phyloP scores from a whole-genome alignment of 1,140 invertebrate species.

The Tribolium madens region DNA sequence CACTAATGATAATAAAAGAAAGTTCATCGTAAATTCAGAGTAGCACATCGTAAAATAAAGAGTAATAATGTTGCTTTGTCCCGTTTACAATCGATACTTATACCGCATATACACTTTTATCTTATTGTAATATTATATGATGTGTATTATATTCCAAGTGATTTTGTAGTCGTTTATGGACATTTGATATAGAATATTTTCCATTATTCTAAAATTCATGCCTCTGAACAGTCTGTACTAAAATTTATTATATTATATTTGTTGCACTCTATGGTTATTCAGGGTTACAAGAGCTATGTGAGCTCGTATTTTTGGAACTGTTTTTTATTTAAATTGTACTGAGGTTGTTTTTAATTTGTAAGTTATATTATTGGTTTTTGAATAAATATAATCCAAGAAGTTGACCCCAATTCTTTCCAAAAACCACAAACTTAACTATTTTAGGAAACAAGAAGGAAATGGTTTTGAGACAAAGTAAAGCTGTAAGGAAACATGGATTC shows the following conservation, averaged over 20 bases:
- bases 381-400: constrained; percentile 54
- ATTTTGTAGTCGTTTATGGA: constrained; percentile 49
- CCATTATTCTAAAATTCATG: constrained; percentile 44
- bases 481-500: no score
- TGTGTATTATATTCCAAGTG: constrained; percentile 55
- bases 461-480: no score
- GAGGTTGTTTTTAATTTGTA: constrained; percentile 59
- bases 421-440: no score
- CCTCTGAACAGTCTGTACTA: constrained; percentile 46
- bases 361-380: constrained; percentile 59
- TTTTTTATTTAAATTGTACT: constrained; percentile 60
- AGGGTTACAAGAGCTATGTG: constrained; percentile 64
- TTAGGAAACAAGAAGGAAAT: no score
- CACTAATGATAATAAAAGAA: constrained; percentile 36
- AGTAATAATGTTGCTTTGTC: constrained; percentile 48
- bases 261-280: constrained; percentile 63
- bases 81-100: constrained; percentile 53
- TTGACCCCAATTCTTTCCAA: background rate
- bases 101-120: constrained; percentile 58
- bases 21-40: constrained; percentile 42
- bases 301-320: constrained; percentile 60
- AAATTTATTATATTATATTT: constrained; percentile 59
- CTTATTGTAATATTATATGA: constrained; percentile 48
- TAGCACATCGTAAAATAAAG: constrained; percentile 26
- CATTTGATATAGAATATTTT: constrained; percentile 52